phyloP scores from a whole-genome alignment of 2,113 vertebrate species.

The Eonycteris spelaea region DNA sequence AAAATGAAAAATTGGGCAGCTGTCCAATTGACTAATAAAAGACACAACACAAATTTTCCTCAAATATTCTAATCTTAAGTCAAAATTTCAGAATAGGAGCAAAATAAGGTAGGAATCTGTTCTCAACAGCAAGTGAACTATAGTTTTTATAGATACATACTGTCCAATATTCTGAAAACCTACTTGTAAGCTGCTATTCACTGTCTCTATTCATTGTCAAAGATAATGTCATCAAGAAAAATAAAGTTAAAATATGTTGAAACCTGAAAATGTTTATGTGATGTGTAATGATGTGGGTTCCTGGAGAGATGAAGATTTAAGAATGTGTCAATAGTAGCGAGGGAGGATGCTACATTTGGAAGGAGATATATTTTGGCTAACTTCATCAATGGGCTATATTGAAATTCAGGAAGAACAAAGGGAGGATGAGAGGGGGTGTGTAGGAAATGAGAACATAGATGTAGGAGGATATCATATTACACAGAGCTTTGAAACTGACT shows the following conservation, averaged over 20 bases:
- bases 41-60: not conserved
- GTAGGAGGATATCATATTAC: conserved; percentile 64
- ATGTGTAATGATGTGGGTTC: not conserved
- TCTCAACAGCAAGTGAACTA: not conserved
- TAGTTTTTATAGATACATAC: not conserved
- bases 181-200: not conserved
- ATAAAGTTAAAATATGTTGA: not conserved
- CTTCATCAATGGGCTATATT: not conserved
- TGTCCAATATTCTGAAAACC: not conserved
- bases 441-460: conserved; percentile 60
- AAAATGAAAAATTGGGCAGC: not conserved
- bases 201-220: not conserved
- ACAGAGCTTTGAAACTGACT: conserved; percentile 57
- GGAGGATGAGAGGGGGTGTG: conserved; percentile 54
- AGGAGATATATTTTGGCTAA: conserved; percentile 34
- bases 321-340: not conserved
- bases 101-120: not conserved
- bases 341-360: conserved; percentile 38
- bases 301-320: not conserved
- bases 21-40: not conserved
- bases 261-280: not conserved
- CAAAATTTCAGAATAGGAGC: not conserved
- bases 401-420: conserved; percentile 34
- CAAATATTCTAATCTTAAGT: not conserved
- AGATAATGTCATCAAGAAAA: not conserved